These are phyloP conservation scores for Thelaira solivaga DNA, from an alignment of 2,888 invertebrate species.

Conservation along the genomic window DNA sequence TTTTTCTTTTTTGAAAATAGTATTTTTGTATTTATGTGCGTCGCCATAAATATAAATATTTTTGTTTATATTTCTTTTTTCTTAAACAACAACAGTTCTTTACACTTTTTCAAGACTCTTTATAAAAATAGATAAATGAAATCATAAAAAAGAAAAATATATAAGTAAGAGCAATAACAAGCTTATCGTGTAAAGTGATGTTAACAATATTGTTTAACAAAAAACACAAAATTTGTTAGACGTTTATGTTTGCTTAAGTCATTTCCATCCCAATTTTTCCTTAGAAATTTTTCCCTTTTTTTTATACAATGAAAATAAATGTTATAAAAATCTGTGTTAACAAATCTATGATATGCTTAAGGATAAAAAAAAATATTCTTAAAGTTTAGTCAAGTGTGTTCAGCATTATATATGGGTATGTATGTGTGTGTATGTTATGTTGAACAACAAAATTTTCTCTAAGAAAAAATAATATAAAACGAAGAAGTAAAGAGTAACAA, in stretches of 20 bases:
- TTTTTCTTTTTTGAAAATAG: no score
- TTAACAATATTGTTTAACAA: constrained; percentile 60
- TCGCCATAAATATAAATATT: background rate
- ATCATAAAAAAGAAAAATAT: background rate
- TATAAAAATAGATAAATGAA: background rate
- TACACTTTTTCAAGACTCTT: constrained; percentile 1
- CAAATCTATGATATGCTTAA: constrained; percentile 53
- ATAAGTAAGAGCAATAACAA: constrained; percentile 15
- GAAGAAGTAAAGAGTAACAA: no score
- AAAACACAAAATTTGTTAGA: constrained; percentile 35
- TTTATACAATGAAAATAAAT: constrained; percentile 57
- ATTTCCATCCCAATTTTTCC: background rate
- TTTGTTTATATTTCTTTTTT: no score
- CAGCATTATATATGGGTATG: background rate
- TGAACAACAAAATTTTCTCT: constrained; percentile 4
- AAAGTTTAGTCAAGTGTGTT: constrained; percentile 39
- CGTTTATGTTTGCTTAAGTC: background rate
- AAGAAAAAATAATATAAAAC: no score
- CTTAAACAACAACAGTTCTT: background rate
- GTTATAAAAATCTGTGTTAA: constrained; percentile 60
- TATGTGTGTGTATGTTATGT: background rate
- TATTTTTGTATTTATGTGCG: no score
- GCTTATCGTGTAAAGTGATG: constrained; percentile 33
- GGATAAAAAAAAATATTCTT: constrained; percentile 27
- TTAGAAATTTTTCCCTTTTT: background rate